A percentile compares a stretch with the other conserved stretches of the same genome.
phyloP scores from a whole-genome alignment of 2,113 vertebrate species.

The Ursus arctos region DNA sequence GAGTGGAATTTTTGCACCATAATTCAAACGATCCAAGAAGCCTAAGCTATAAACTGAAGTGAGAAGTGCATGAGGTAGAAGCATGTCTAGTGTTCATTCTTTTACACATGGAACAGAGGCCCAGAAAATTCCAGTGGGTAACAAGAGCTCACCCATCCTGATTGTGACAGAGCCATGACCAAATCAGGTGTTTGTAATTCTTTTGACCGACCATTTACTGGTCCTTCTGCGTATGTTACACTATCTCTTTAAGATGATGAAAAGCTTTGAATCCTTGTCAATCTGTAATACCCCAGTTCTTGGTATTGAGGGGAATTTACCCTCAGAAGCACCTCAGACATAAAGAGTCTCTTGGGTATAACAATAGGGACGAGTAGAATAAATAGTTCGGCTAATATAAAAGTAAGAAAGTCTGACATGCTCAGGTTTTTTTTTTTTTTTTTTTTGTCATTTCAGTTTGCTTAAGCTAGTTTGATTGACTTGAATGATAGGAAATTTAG shows the following conservation, averaged over 20 bases:
- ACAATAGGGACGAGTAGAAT: background rate
- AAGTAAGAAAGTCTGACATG: background rate
- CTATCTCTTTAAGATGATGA: background rate
- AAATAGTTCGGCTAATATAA: background rate
- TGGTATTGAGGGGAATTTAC: background rate
- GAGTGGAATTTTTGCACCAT: background rate
- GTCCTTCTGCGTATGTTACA: rapidly evolving
- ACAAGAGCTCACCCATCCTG: background rate
- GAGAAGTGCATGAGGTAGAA: background rate
- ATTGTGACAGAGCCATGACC: no score
- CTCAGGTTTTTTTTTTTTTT: background rate
- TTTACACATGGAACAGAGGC: background rate
- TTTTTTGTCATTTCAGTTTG: background rate
- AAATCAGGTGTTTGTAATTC: background rate
- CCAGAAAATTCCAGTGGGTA: background rate
- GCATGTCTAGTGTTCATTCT: background rate
- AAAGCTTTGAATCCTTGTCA: background rate
- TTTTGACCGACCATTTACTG: background rate
- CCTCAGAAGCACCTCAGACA: background rate
- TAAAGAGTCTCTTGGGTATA: background rate
- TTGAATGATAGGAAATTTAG: background rate
- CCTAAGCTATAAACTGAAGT: background rate
- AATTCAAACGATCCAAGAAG: background rate
- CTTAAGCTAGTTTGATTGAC: background rate
- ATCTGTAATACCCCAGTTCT: background rate